Base-by-base conservation (phyloP, 2,797 vertebrate genomes). In the Acipenser oxyrinchus region DNA sequence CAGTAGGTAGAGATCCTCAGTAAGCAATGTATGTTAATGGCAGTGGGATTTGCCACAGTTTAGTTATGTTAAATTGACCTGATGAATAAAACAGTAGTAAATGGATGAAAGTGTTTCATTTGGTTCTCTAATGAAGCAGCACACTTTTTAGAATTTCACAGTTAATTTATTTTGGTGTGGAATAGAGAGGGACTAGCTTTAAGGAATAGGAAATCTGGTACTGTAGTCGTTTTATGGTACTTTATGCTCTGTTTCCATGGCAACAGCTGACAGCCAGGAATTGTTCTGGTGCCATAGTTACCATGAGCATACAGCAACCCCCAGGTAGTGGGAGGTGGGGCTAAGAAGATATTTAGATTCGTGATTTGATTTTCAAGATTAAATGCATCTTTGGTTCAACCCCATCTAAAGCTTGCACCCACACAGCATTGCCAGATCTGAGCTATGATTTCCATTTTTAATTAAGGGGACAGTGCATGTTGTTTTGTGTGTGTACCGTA, bases 211-310 rank as follows among this genome's bases (percentile, higher is more conserved):
- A 75, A 48, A 62, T 60, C 61, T 74, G 67, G 69, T 75, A 73
- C 73, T 70, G 58, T 72, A 63, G 51, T 66, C n/a, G 52, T 75
- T 76, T 73, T 59, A 66, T 12, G 51, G 48, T 73, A 67, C 73
- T 76, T 77, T 72, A 76, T 74, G 74, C 78, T 70, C 72, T 64
- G 73, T 84, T 71, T 67, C 84, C 78, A 87, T 86, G 81, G 84
- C 81, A 90, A 89, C 88, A 79, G 76, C 83, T 86, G 87, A 82
- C 78, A 86, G 83, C 77, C 77, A 82, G 77, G 81, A 79, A 78
- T 85, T 82, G 81, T 80, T 64, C 51, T 64, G 87, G 89, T 88
- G 89, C 84, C 87, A 89, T 91, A 87, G 88, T 82, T 88, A 90
- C 89, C n/a, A n/a, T 55, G 53, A 55, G n/a, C 9, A 84, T 76